These are phyloP conservation scores for Tauraco erythrolophus DNA, from an alignment of 2,113 vertebrate species.

Conservation along the genomic window DNA sequence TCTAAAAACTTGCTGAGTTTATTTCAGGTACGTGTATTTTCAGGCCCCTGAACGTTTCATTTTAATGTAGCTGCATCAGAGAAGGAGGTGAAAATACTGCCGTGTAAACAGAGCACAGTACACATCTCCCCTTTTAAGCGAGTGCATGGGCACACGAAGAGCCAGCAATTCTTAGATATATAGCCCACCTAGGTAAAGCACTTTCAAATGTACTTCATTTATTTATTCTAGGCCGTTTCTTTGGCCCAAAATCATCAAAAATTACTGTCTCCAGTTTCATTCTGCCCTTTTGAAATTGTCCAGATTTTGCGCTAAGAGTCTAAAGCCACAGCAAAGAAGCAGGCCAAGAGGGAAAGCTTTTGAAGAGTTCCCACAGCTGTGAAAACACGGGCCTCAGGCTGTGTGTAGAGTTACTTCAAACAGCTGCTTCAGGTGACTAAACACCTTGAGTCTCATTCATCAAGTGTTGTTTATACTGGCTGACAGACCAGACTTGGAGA, in stretches of 20 bases:
- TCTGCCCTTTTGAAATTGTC: conserved; percentile 84
- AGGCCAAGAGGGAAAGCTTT: conserved; percentile 84
- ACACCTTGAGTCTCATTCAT: conserved; percentile 95
- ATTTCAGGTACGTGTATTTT: conserved; percentile 73
- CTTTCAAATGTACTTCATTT: conserved; percentile 86
- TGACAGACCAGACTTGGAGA: conserved; percentile 85
- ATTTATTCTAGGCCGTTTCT: conserved; percentile 87
- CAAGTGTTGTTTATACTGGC: conserved; percentile 91
- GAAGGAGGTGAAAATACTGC: conserved; percentile 71
- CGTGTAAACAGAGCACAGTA: conserved; percentile 60
- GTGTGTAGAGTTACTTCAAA: conserved; percentile 85
- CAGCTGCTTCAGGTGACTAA: conserved; percentile 94
- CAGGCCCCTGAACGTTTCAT: conserved; percentile 49
- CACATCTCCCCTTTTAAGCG: conserved; percentile 61
- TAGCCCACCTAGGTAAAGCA: conserved; percentile 88
- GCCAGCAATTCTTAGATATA: conserved; percentile 77
- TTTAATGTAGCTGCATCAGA: conserved; percentile 43
- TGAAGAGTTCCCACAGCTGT: conserved; percentile 91
- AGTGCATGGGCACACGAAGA: conserved; percentile 21
- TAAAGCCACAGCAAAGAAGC: conserved; percentile 81
- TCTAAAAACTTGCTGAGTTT: conserved; percentile 58
- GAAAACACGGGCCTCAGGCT: conserved; percentile 87
- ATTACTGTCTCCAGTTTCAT: conserved; percentile 87
- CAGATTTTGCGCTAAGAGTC: conserved; percentile 81
- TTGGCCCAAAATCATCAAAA: conserved; percentile 85